A percentile compares a stretch with the other conserved stretches of the same genome.
phyloP scores from a whole-genome alignment of 2,113 vertebrate species.

The Pao palembangensis region DNA sequence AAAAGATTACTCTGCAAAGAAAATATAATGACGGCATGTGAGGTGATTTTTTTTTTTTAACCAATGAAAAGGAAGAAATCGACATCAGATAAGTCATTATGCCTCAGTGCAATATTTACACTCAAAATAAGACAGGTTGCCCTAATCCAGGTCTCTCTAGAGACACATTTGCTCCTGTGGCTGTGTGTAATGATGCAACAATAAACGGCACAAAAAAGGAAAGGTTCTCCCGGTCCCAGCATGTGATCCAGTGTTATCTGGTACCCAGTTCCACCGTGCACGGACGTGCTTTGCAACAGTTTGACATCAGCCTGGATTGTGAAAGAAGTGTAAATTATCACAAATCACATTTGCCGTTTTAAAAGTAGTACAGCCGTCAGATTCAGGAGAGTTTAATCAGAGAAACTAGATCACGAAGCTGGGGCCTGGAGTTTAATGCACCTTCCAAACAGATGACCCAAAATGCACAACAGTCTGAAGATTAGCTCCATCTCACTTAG shows the following conservation, averaged over 20 bases:
- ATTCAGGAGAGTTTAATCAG: not conserved
- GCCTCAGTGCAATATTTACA: slow-evolving; percentile 34
- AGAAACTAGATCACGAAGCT: not conserved
- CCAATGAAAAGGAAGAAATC: slow-evolving; percentile 15
- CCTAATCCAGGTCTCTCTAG: slow-evolving; percentile 46
- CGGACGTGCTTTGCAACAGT: slow-evolving; percentile 17
- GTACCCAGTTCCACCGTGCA: slow-evolving; percentile 2
- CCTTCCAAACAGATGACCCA: too few species aligned
- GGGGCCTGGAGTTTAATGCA: not conserved
- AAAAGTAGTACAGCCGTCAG: too few species aligned
- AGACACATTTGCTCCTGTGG: slow-evolving; percentile 50
- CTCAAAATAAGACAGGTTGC: slow-evolving; percentile 41
- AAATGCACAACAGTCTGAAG: too few species aligned
- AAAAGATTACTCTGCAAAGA: slow-evolving; percentile 4
- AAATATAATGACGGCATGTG: not conserved
- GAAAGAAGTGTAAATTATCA: not conserved
- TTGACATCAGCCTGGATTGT: slow-evolving; percentile 10
- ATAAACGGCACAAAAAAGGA: slow-evolving; percentile 37
- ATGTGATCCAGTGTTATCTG: slow-evolving; percentile 5
- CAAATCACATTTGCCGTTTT: not conserved
- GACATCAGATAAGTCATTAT: slow-evolving; percentile 37
- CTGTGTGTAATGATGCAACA: slow-evolving; percentile 39
- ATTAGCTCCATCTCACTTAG: too few species aligned
- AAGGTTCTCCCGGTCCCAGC: slow-evolving; percentile 38
- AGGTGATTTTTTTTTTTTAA: not conserved